phyloP scores from a whole-genome alignment of 2,888 invertebrate genomes.

The Drosophila pegasa region DNA sequence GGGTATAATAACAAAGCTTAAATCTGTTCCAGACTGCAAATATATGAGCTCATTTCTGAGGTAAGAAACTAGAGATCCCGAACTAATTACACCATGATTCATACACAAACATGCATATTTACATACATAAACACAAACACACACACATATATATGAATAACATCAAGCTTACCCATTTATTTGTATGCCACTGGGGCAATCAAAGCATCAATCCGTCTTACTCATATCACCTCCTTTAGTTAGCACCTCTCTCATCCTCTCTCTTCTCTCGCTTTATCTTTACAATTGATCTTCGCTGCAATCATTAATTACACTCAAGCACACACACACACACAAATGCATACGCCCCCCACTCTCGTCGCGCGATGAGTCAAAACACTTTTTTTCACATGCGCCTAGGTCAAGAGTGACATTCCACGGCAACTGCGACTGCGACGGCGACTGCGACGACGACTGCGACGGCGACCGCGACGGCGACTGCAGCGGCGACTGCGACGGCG shows the following conservation, averaged over 20 bases:
- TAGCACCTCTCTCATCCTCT: constrained; percentile 49
- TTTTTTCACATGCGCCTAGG: constrained; percentile 71
- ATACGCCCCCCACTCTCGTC: constrained; percentile 3
- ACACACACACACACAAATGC: not conserved
- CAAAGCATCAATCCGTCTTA: constrained; percentile 67
- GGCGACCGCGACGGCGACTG: constrained; percentile 2
- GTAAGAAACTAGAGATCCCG: constrained; percentile 46
- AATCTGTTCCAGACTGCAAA: constrained; percentile 41
- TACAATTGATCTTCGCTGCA: constrained; percentile 34
- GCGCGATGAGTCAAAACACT: constrained; percentile 52
- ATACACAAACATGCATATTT: constrained; percentile 19
- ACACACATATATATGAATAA: not conserved
- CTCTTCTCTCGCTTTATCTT: constrained; percentile 13
- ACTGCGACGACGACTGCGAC: constrained; percentile 17
- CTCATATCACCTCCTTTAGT: constrained; percentile 49
- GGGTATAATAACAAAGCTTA: constrained; percentile 16
- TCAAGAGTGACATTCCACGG: constrained; percentile 64
- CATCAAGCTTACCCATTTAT: constrained; percentile 27
- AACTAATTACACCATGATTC: constrained; percentile 68
- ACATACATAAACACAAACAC: not conserved
- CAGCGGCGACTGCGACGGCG: not conserved
- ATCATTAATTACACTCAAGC: constrained; percentile 25
- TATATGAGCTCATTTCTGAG: constrained; percentile 69
- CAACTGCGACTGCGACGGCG: constrained; percentile 1
- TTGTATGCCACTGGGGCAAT: constrained; percentile 52